These are phyloP conservation scores for Trilocha varians DNA, from an alignment of 2,888 invertebrate species.

Conservation along the genomic window DNA sequence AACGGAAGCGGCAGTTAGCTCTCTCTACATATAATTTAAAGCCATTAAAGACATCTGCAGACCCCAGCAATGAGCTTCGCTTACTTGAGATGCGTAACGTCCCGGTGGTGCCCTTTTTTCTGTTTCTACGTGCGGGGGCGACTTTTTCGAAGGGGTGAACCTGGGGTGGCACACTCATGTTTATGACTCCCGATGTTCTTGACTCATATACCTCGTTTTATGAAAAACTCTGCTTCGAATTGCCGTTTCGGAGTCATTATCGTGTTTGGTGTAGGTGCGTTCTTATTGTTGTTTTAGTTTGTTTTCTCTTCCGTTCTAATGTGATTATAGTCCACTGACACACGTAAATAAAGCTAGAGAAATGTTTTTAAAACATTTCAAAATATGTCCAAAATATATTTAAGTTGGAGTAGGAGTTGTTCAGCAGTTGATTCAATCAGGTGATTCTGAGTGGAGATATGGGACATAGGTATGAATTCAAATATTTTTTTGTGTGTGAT, in stretches of 20 bases:
- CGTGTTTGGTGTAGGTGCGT: slow-evolving; percentile 36
- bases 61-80: slow-evolving; percentile 63
- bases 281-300: too few species aligned
- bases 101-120: slow-evolving; percentile 68
- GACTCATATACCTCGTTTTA: slow-evolving; percentile 67
- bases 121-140: slow-evolving; percentile 69
- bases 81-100: slow-evolving; percentile 68
- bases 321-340: too few species aligned
- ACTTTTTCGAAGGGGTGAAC: slow-evolving; percentile 70
- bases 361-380: too few species aligned
- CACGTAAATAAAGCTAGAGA: too few species aligned
- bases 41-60: slow-evolving; percentile 73
- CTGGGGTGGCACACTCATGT: slow-evolving; percentile 57
- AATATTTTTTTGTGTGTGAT: too few species aligned
- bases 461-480: too few species aligned
- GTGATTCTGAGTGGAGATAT: too few species aligned
- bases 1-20: slow-evolving; percentile 53
- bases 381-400: too few species aligned
- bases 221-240: slow-evolving; percentile 58
- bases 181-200: slow-evolving; percentile 66
- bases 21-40: slow-evolving; percentile 72
- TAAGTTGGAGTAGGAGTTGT: too few species aligned
- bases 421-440: too few species aligned
- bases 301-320: too few species aligned
- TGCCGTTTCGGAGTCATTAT: slow-evolving; percentile 57